Evolutionary conservation across 2,888 invertebrate genomes (phyloP), one percentile per base, ranked within the genome.

Genomic region (Macrophya annulata): DNA sequence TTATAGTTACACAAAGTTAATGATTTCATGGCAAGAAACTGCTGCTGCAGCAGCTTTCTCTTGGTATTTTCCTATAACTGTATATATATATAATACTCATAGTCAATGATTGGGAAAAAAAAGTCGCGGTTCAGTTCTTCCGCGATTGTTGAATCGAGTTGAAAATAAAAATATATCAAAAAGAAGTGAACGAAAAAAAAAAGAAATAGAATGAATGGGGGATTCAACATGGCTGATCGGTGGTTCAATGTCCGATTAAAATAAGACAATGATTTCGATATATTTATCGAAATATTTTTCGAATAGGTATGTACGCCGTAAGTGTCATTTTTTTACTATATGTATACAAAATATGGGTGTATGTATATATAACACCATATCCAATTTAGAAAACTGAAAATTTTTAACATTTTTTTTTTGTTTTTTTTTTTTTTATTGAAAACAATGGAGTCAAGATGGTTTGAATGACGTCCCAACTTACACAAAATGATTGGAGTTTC

Each of bases 21-120:
- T n/a, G n/a, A 62, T 81, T 48, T 83, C 37, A 40, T 40, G 31
- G 48, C 51, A 51, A 71, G 48, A 83, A 83, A 83, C 37, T 83
- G 83, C 83, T n/a, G n/a, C n/a, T n/a, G n/a, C n/a, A n/a, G n/a
- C n/a, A n/a, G n/a, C n/a, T 83, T 68, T 83, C 83, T 83, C 45
- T 83, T 12, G 31, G 31, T 45, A 43, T 51, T 68, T 68, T 59
- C 31, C 76, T 40, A 25, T 15, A 68, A 68, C 21, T 68, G 71
- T 83, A 3, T 10, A 71, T n/a, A n/a, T n/a, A n/a, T n/a, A 37
- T 83, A 31, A 31, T 31, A 31, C 31, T 3, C n/a, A n/a, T 31
- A 3, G 31, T 31, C 31, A 51, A 37, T n/a, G 68, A 31, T 71
- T 37, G 48, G 40, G 51, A 5, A 62, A 21, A 62, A 21, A 15